Conservation (phyloP, 2,888 invertebrate species). For the Tipula unca region DNA sequence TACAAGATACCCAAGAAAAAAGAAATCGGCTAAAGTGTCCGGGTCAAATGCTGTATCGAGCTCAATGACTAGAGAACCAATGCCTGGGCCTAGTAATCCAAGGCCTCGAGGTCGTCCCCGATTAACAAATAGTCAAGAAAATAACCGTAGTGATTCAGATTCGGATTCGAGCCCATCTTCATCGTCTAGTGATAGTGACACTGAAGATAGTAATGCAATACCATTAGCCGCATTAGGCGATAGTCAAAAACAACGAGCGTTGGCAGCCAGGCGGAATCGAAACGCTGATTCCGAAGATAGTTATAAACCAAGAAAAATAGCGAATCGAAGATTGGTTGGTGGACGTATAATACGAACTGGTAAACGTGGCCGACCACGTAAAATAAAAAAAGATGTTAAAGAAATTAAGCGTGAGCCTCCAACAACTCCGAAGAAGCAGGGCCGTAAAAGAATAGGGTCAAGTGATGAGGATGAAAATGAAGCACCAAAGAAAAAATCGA, state of each 20-base stretch:
- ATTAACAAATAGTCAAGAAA: slow-evolving; percentile 32
- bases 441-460: slow-evolving; percentile 26
- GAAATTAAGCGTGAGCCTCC: slow-evolving; percentile 25
- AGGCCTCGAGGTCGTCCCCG: slow-evolving; percentile 28
- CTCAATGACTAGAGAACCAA: slow-evolving; percentile 20
- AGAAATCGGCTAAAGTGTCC: slow-evolving; percentile 25
- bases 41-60: slow-evolving; percentile 37
- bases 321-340: slow-evolving; percentile 28
- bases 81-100: slow-evolving; percentile 29
- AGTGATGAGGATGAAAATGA: slow-evolving; percentile 22
- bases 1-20: not conserved
- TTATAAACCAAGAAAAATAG: slow-evolving; percentile 43
- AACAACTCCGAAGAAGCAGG: slow-evolving; percentile 31
- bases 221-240: slow-evolving; percentile 26
- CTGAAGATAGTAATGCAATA: slow-evolving; percentile 26
- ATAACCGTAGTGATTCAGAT: slow-evolving; percentile 19
- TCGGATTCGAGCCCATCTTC: not conserved
- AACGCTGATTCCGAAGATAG: slow-evolving; percentile 48
- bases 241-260: slow-evolving; percentile 25
- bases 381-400: slow-evolving; percentile 22
- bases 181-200: slow-evolving; percentile 16
- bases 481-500: slow-evolving; percentile 21
- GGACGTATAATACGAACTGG: slow-evolving; percentile 25
- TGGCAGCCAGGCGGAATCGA: slow-evolving; percentile 26
- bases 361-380: slow-evolving; percentile 27